Conservation (phyloP, 2,113 vertebrate genomes). For the Donacobius atricapilla region DNA sequence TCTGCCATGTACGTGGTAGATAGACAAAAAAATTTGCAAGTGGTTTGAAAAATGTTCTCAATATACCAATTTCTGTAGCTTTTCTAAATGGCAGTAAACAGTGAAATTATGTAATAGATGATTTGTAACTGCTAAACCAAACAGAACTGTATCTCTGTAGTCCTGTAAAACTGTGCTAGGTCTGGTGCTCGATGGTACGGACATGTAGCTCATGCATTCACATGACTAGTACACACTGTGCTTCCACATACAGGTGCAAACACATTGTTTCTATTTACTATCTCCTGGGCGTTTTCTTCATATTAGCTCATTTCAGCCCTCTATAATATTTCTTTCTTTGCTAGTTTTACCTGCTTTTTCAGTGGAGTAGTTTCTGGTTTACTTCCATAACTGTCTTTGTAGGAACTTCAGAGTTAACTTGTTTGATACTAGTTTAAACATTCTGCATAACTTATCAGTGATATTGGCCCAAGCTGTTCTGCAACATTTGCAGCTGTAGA, state of each 20-base stretch:
- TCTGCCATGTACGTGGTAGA: neutral
- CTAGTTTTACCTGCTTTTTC: neutral
- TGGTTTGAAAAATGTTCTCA: neutral
- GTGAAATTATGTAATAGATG: neutral
- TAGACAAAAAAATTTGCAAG: neutral
- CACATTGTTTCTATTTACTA: neutral
- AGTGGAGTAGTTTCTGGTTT: neutral
- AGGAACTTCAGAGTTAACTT: neutral
- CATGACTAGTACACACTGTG: neutral
- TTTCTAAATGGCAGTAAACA: neutral
- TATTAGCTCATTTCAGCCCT: neutral
- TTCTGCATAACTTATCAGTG: neutral
- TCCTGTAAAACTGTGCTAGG: neutral
- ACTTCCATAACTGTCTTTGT: neutral
- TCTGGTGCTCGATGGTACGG: neutral
- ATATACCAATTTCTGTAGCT: neutral
- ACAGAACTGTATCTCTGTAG: neutral
- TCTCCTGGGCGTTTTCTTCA: neutral
- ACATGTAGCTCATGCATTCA: fast-evolving
- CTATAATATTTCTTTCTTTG: neutral
- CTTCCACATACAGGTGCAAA: neutral
- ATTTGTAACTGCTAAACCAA: neutral
- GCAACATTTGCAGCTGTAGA: neutral
- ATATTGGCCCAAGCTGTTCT: neutral
- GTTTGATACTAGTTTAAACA: neutral